Base-by-base conservation (phyloP, 1,140 invertebrate species). In the Rhyacophila brunnea region DNA sequence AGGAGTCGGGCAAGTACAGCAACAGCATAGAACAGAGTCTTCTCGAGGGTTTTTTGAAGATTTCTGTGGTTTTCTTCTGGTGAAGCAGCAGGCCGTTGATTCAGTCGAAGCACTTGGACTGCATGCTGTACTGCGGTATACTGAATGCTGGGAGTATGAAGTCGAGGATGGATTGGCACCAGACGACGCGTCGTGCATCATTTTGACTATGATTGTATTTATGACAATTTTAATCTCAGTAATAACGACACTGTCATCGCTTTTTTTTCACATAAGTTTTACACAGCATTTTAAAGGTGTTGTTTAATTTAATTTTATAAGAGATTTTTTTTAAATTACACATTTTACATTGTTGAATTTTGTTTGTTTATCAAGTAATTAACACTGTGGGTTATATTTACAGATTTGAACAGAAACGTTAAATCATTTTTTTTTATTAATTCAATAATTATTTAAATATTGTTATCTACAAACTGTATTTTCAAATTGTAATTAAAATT, bases 121-220 rank as follows among this genome's bases (percentile, higher is more conserved):
- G 45, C 60, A 63, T 1, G 54, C 46, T 6, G 55, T 23, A 20
- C 50, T 54, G 42, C 56, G 40, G 46, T 63, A 63, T 11, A 63
- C 28, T 1, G 60, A 43, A 51, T 62, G 60, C 23, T 62, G 60
- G 6, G 54, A 23, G 18, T 63, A 63, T 10, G 60, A 63, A 18
- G 60, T 63, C 6, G 60, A 63, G 10, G 60, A 63, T 18, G 60
- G 60, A 58, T 63, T 63, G 9, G 60, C 60, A 45, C 60, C 56
- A 5, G 60, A 58, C 17, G 60, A 58, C 15, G 60, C 54, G 52
- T 63, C 60, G 45, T 58, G 60, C 60, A 63, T 58, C 60, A 63
- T 63, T 42, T 51, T 62, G 49, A 28, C 4, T 28, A 5, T 28
- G 23, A 28, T 28, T 28, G 3, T 3, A 28, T 9, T 3, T 28